Percentiles rank a stretch among this genome's conserved stretches.
Evolutionary conservation across 2,797 vertebrate genomes (phyloP).

Genomic region (Myoxocephalus aenaeus): DNA sequence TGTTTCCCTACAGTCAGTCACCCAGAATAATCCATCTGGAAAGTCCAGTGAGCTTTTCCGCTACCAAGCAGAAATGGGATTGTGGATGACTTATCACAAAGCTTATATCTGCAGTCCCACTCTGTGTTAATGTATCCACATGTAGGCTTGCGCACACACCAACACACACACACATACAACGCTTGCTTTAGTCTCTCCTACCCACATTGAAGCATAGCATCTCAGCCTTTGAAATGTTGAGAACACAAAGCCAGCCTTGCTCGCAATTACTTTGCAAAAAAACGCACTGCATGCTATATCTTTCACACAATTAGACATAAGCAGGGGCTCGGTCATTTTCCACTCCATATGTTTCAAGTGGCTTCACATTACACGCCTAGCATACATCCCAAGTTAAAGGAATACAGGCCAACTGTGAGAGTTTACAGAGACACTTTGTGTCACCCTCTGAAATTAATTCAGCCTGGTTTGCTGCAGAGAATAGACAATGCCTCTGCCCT

Average conservation of each 20-base stretch:
- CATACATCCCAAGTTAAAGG: background rate
- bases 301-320: slow-evolving; percentile 16
- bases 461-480: slow-evolving; percentile 40
- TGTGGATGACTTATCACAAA: slow-evolving; percentile 82
- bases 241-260: slow-evolving; percentile 20
- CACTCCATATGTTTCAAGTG: background rate
- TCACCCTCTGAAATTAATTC: slow-evolving; percentile 49
- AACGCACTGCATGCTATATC: background rate
- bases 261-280: slow-evolving; percentile 4
- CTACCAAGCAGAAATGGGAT: slow-evolving; percentile 81
- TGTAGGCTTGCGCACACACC: slow-evolving; percentile 29
- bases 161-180: slow-evolving; percentile 12
- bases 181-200: slow-evolving; percentile 21
- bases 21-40: slow-evolving; percentile 84
- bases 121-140: slow-evolving; percentile 60
- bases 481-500: slow-evolving; percentile 32
- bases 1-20: slow-evolving; percentile 82
- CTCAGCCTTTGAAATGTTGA: slow-evolving; percentile 9
- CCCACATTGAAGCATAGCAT: slow-evolving; percentile 33
- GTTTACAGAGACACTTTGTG: slow-evolving; percentile 34
- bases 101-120: slow-evolving; percentile 73
- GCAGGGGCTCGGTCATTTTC: slow-evolving; percentile 2
- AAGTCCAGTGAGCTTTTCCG: slow-evolving; percentile 81
- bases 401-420: background rate
- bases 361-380: background rate